Base-by-base conservation (phyloP, 2,113 vertebrate genomes). In the Leptosomus discolor region DNA sequence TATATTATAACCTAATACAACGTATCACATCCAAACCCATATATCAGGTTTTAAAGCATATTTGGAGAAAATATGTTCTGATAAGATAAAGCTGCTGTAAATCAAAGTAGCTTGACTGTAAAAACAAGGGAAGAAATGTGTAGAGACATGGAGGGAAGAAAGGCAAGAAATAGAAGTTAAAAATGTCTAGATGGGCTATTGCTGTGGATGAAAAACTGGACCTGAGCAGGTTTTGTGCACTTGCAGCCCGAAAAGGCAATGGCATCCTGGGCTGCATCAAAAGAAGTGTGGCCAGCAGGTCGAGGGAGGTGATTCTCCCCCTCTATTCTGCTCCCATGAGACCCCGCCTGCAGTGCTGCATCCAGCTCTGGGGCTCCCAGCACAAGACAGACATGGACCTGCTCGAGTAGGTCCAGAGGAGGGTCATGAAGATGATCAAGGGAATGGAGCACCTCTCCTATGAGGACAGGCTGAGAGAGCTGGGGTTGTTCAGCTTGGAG, bases 371-470 rank as follows among this genome's bases (percentile, higher is more conserved):
- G 17, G 6, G 4, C 3, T 18, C 32, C 12, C 67, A 65, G 0
- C 11, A 24, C 3, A 8, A 3, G 32, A 70, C 17, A 27, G 30
- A 48, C 26, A 15, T 23, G 24, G 34, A 54, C 3, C 14, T 50
- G 36, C 2, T 56, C 27, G 21, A 64, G 16, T 0, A 0, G 12
- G 26, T 48, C 50, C 56, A 58, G 61, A n/a, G n/a, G 16, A 73
- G 5, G 36, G 13, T 7, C 13, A 22, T 2, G 5, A 39, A 60
- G 3, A 9, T 50, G 21, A 45, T 39, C 39, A 39, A 14, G 7
- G 13, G 20, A 17, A 1, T 37, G 54, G 51, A 48, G 2, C 39
- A 21, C 20, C 12, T 53, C 20, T 19, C 5, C 17, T 67, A 1
- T 26, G 54, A 51, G 1, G 32, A 51, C 3, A 43, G 30, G 21